Conservation (phyloP, 2,888 invertebrate species). For the Torymus tubicola region DNA sequence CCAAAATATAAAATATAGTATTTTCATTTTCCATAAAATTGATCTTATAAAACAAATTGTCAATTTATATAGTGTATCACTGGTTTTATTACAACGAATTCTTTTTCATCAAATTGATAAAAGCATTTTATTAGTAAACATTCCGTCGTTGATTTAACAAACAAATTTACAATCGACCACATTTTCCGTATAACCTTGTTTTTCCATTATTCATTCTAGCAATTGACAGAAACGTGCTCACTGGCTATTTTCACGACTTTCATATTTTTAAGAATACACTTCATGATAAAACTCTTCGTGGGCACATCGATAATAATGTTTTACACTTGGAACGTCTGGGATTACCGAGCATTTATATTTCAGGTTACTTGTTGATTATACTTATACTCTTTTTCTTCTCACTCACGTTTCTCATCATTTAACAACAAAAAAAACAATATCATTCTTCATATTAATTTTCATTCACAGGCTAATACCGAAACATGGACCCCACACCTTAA, state of each 20-base stretch:
- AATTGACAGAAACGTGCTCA: constrained; percentile 85
- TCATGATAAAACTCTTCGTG: constrained; percentile 87
- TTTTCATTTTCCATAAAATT: too few relatives aligned
- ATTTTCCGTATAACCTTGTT: too few relatives aligned
- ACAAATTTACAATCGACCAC: too few relatives aligned
- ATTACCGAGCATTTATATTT: constrained; percentile 78
- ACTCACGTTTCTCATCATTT: neutral
- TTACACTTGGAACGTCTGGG: constrained; percentile 85
- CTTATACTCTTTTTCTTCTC: neutral
- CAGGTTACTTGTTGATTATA: constrained; percentile 76
- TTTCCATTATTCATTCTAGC: constrained; percentile 78
- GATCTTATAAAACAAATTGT: too few relatives aligned
- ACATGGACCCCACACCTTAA: constrained; percentile 85
- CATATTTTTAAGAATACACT: constrained; percentile 90
- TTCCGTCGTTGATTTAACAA: too few relatives aligned
- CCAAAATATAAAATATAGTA: too few relatives aligned
- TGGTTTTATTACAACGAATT: too few relatives aligned
- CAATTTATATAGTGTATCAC: too few relatives aligned
- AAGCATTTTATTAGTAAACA: too few relatives aligned
- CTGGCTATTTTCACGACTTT: constrained; percentile 84
- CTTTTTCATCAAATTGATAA: too few relatives aligned
- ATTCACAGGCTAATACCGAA: constrained; percentile 77
- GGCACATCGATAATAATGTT: constrained; percentile 82
- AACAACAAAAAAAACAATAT: neutral
- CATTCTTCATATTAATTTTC: constrained; percentile 60